Conservation (phyloP, 2,888 invertebrate species). For the Parochlus steinenii region DNA sequence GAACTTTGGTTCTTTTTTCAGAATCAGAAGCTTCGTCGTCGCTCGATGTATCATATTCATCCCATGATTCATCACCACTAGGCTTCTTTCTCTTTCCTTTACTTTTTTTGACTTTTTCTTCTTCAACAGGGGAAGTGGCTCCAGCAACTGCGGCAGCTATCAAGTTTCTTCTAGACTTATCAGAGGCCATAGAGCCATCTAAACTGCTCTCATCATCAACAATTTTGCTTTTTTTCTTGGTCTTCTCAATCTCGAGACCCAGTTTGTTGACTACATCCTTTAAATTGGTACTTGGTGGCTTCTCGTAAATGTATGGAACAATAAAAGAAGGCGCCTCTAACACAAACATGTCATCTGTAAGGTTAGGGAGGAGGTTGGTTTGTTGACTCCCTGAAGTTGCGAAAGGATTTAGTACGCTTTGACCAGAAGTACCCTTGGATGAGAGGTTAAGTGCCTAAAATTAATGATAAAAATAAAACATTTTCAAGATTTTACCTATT, state of each 20-base stretch:
- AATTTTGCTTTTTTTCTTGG: constrained; percentile 27
- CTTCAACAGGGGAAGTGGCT: constrained; percentile 13
- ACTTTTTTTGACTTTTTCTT: constrained; percentile 22
- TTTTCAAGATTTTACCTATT: no score
- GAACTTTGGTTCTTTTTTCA: constrained; percentile 31
- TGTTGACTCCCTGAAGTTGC: constrained; percentile 17
- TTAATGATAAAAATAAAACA: no score
- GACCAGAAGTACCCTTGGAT: no score
- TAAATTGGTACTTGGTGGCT: constrained; percentile 64
- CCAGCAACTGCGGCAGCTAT: no score
- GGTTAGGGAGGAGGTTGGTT: constrained; percentile 54
- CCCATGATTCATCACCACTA: constrained; percentile 42
- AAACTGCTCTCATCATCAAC: constrained; percentile 7
- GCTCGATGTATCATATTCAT: constrained; percentile 33
- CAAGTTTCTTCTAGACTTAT: no score
- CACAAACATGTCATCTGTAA: constrained; percentile 85
- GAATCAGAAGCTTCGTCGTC: constrained; percentile 34
- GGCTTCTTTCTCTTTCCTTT: constrained; percentile 20
- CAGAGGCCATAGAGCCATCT: constrained; percentile 5
- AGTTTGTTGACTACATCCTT: constrained; percentile 51
- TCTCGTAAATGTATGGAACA: constrained; percentile 85
- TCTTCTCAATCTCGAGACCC: constrained; percentile 43
- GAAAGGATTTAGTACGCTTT: constrained; percentile 36
- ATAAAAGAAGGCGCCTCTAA: constrained; percentile 87
- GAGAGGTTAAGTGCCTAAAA: no score